Conservation (phyloP, 2,113 vertebrate genomes). For the Andinoacara biseriatus region DNA sequence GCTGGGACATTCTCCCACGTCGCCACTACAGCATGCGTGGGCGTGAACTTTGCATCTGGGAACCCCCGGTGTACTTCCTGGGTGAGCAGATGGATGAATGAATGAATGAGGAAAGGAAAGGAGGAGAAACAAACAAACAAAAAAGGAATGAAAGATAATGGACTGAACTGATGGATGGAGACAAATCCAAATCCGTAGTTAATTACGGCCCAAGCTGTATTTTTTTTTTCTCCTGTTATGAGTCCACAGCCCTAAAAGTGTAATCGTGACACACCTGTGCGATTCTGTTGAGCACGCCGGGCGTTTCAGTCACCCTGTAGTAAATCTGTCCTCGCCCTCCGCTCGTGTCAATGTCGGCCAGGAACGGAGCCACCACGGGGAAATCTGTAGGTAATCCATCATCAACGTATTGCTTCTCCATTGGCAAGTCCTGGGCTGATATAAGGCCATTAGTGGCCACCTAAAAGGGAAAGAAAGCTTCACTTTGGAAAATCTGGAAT, state of each 20-base stretch:
- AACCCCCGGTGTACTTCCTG: conserved; percentile 86
- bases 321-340: conserved; percentile 85
- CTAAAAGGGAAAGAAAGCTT: conserved; percentile 67
- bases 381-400: conserved; percentile 95
- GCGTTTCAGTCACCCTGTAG: conserved; percentile 87
- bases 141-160: conserved; percentile 13
- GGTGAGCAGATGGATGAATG: conserved; percentile 47
- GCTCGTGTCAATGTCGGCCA: conserved; percentile 94
- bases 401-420: conserved; percentile 98
- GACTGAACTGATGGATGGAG: conserved; percentile 50
- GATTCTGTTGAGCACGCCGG: conserved; percentile 76
- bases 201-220: not conserved
- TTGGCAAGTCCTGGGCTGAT: conserved; percentile 92
- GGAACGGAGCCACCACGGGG: conserved; percentile 91
- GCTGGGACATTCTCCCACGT: conserved; percentile 93
- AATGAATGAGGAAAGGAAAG: conserved; percentile 3
- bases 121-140: not conserved
- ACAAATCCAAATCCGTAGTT: conserved; percentile 29
- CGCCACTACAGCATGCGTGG: conserved; percentile 84
- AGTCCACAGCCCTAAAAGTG: not conserved
- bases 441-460: conserved; percentile 98
- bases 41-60: conserved; percentile 80
- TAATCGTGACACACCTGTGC: conserved; percentile 60
- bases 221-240: not conserved
- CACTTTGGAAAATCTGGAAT: not conserved